Conservation (phyloP, 2,888 invertebrate genomes). For the Agrochola macilenta region DNA sequence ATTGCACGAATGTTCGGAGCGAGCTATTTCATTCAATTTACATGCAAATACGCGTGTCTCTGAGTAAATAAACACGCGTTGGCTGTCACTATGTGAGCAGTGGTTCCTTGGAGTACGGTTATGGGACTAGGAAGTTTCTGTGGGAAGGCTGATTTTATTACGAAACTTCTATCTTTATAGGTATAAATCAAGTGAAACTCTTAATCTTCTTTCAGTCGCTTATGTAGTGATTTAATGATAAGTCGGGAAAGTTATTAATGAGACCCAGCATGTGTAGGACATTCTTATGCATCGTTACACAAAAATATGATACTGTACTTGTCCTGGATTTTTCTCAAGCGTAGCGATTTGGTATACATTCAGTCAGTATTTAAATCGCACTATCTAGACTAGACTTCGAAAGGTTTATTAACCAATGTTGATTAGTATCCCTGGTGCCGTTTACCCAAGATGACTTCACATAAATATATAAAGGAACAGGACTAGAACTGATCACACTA, state of each 20-base stretch:
- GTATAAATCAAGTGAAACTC: not conserved
- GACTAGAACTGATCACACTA: not conserved
- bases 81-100: constrained; percentile 35
- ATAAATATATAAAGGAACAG: not conserved
- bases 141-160: constrained; percentile 16
- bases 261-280: no score
- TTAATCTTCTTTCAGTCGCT: not conserved
- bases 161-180: constrained; percentile 14
- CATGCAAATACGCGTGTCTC: constrained; percentile 61
- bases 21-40: constrained; percentile 64
- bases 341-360: not conserved
- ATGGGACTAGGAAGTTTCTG: constrained; percentile 12
- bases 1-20: constrained; percentile 55
- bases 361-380: not conserved
- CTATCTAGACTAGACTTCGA: not conserved
- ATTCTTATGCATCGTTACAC: no score
- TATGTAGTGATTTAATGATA: not conserved
- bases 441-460: not conserved
- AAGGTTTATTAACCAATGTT: not conserved
- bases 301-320: not conserved
- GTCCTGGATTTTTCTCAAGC: not conserved
- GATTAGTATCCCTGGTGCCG: not conserved
- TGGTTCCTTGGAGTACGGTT: constrained; percentile 12
- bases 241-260: not conserved
- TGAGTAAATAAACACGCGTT: constrained; percentile 56